phyloP scores from a whole-genome alignment of 2,888 invertebrate species.

The Pollenia labialis region DNA sequence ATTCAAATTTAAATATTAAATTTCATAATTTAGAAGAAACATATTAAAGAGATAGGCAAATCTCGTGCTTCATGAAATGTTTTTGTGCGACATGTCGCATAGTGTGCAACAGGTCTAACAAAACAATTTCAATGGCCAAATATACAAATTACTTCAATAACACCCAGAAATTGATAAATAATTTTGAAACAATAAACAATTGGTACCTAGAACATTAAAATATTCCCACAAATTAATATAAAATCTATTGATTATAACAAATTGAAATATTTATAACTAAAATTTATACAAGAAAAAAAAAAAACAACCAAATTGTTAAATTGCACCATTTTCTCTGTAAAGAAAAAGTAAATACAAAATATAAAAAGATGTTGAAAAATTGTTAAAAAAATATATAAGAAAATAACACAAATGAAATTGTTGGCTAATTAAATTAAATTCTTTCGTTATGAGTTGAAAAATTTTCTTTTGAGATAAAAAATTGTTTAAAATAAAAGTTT shows the following conservation, averaged over 20 bases:
- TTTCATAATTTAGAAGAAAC: no score
- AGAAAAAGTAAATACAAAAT: slow-evolving; percentile 38
- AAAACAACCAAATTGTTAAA: slow-evolving; percentile 57
- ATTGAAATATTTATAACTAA: slow-evolving; percentile 2
- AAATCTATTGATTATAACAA: slow-evolving; percentile 27
- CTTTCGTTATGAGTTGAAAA: neutral
- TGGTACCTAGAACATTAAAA: slow-evolving; percentile 57
- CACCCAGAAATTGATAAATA: slow-evolving; percentile 53
- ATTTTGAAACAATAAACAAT: slow-evolving; percentile 55
- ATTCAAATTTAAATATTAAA: no score
- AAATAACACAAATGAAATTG: neutral
- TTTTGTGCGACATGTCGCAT: no score
- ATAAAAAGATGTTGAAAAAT: slow-evolving; percentile 38
- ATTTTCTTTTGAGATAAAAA: no score
- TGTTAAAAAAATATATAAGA: neutral
- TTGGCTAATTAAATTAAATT: neutral
- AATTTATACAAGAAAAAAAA: slow-evolving; percentile 7
- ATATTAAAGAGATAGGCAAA: no score
- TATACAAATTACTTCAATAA: slow-evolving; percentile 18
- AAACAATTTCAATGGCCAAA: slow-evolving; percentile 59
- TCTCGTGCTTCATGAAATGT: no score
- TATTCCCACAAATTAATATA: slow-evolving; percentile 50
- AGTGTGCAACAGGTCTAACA: no score
- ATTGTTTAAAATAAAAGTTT: no score
- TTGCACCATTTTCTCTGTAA: slow-evolving; percentile 58